Percentiles rank a stretch among this genome's conserved stretches.
Conservation (phyloP, 2,888 invertebrate genomes). For the Drosophila meridionalis region DNA sequence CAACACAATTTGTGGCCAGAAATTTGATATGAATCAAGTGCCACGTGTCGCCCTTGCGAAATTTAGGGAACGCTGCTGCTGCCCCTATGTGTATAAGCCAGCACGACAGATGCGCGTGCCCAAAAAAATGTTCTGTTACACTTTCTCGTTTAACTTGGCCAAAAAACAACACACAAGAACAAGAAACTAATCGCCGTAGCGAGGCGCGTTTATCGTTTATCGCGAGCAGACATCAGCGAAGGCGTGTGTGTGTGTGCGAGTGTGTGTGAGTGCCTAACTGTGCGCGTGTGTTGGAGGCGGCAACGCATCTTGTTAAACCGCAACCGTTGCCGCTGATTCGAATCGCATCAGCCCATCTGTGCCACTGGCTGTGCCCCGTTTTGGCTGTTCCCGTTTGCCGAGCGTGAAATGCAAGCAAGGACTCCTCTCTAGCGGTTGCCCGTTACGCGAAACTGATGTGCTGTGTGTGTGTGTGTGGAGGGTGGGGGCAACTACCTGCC, state of each 20-base stretch:
- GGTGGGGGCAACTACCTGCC: slow-evolving; percentile 37
- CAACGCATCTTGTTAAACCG: slow-evolving; percentile 81
- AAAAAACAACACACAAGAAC: slow-evolving; percentile 22
- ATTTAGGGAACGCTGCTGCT: slow-evolving; percentile 23
- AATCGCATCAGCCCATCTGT: slow-evolving; percentile 79
- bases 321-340: slow-evolving; percentile 71
- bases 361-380: slow-evolving; percentile 35
- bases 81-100: slow-evolving; percentile 12
- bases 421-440: slow-evolving; percentile 63
- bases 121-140: slow-evolving; percentile 65
- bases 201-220: slow-evolving; percentile 69
- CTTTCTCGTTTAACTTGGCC: slow-evolving; percentile 68
- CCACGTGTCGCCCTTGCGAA: slow-evolving; percentile 79
- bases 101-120: slow-evolving; percentile 75
- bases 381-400: slow-evolving; percentile 50
- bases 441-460: slow-evolving; percentile 73
- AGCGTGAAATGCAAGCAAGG: slow-evolving; percentile 68
- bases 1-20: slow-evolving; percentile 70
- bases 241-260: neutral
- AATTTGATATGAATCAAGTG: slow-evolving; percentile 83
- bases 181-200: slow-evolving; percentile 66
- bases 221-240: slow-evolving; percentile 53
- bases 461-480: neutral
- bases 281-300: slow-evolving; percentile 73
- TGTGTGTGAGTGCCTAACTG: neutral